Evolutionary conservation across 1,140 invertebrate species (phyloP).

Genomic region (Drosophila parvula): DNA sequence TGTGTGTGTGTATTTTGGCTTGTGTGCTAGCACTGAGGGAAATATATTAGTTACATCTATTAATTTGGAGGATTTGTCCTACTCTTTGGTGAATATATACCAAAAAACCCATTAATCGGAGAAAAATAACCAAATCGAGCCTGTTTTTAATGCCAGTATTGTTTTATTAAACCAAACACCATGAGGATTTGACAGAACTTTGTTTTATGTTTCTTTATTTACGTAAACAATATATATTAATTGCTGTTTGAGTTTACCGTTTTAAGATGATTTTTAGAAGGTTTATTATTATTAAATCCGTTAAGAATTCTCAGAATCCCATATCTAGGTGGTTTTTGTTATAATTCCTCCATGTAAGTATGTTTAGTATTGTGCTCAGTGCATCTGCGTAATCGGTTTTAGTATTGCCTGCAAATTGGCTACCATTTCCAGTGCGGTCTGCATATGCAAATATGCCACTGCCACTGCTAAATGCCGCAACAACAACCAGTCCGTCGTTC

Average conservation of each 20-base stretch:
- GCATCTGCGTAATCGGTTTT: constrained; percentile 35
- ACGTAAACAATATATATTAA: neutral
- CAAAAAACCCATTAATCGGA: neutral
- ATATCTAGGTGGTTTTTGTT: rapidly evolving
- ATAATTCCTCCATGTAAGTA: neutral
- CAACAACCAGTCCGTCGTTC: constrained; percentile 12
- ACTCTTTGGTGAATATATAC: neutral
- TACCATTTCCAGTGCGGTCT: constrained; percentile 37
- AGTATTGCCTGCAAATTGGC: constrained; percentile 37
- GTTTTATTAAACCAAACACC: no score
- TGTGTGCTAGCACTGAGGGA: constrained; percentile 16
- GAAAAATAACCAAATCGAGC: neutral
- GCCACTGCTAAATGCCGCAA: constrained; percentile 3
- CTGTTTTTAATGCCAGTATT: neutral
- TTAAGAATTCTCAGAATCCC: rapidly evolving
- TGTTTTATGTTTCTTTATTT: neutral
- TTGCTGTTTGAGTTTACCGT: no score
- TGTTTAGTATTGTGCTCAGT: neutral
- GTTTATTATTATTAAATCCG: neutral
- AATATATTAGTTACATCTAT: neutral
- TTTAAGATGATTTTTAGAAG: neutral
- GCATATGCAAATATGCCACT: constrained; percentile 50
- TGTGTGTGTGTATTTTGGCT: neutral
- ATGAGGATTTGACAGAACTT: neutral
- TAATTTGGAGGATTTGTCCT: neutral